These are phyloP conservation scores for Gobio gobio DNA, from an alignment of 2,113 vertebrate species.

Conservation along the genomic window DNA sequence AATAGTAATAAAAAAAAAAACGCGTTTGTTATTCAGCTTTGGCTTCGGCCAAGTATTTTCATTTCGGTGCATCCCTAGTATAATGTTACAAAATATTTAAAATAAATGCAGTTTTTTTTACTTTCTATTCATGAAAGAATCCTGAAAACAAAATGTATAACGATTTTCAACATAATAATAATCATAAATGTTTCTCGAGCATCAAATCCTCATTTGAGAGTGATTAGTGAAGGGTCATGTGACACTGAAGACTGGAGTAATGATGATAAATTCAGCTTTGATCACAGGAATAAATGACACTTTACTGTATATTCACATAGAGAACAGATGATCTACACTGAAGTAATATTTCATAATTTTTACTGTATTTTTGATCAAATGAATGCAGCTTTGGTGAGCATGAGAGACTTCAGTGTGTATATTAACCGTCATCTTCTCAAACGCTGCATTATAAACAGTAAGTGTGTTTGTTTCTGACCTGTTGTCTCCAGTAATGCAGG, in stretches of 20 bases:
- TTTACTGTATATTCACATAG: background rate
- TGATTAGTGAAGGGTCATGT: background rate
- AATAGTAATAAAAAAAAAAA: no score
- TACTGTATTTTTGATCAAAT: background rate
- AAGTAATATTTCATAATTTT: background rate
- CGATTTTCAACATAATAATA: background rate
- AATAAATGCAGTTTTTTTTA: background rate
- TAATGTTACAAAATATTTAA: no score
- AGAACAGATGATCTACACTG: background rate
- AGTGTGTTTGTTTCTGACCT: conserved; percentile 70
- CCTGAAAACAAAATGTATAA: background rate
- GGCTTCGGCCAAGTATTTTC: no score
- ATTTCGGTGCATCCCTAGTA: no score
- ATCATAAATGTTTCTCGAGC: background rate
- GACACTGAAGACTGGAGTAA: conserved; percentile 1
- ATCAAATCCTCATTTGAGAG: background rate
- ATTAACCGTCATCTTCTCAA: no score
- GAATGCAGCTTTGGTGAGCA: background rate
- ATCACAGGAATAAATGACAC: background rate
- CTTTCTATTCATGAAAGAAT: no score
- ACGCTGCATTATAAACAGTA: no score
- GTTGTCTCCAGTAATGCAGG: conserved; percentile 93
- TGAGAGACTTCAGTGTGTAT: background rate
- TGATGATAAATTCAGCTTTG: background rate
- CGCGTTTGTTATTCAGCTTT: no score